Base-by-base conservation (phyloP, 2,113 vertebrate genomes). In the Paradoxurus hermaphroditus region DNA sequence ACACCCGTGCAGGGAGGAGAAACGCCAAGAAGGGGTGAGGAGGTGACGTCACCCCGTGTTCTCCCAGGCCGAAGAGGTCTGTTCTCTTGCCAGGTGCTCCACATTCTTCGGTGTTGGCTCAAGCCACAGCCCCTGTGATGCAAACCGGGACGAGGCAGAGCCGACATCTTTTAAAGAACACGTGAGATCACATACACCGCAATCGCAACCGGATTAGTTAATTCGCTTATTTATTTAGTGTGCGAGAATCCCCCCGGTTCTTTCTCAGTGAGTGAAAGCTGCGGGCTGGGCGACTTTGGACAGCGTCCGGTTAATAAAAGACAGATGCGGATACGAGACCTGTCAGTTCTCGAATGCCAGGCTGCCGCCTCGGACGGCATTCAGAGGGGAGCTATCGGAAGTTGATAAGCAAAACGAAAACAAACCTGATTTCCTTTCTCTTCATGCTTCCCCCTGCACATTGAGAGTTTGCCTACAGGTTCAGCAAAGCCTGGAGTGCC, bases 331-430 rank as follows among this genome's bases (percentile, higher is more conserved):
- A 59, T 46, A 53, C 46, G 67, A 93, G 89, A 27, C 9, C 5
- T 9, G n/a, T 79, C 34, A 59, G 7, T 11, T 62, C 62, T 70
- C 23, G 5, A 59, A 56, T 68, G 65, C n/a, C 75, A 94, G 90
- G 36, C 56, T 59, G 14, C 34, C 59, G 59, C 56, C 41, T 59
- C 31, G 4, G 68, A 68, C 1, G 6, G 25, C 16, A 41, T 34
- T 89, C 44, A 53, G 36, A 89, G 21, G 12, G n/a, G 68, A 62
- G n/a, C 8, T 36, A 14, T 0, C 25, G 44, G 49, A 81, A 86
- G 31, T 73, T 70, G 56, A 49, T 27, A 53, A 72, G 23, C 7
- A 49, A 90, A 84, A 88, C 65, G 21, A n/a, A 95, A 91, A 63
- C 25, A 53, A 59, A 65, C 19, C n/a, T 0, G 0, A 25, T 59